A percentile compares a stretch with the other conserved stretches of the same genome.
phyloP scores from a whole-genome alignment of 37 sponge, comb jelly and placozoan species.

The Halisarca cf. caerulea region DNA sequence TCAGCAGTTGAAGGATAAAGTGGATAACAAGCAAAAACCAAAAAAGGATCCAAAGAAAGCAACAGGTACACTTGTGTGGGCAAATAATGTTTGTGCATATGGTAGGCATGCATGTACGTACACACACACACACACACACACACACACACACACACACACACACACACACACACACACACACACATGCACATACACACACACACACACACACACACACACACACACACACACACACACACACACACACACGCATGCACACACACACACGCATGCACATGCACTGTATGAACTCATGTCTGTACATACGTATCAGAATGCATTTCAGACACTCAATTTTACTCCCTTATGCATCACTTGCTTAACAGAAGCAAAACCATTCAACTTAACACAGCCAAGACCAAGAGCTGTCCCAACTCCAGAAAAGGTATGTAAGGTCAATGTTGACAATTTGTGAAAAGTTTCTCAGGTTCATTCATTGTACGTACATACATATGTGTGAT shows the following conservation, averaged over 20 bases:
- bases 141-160: not conserved
- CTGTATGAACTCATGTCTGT: not conserved
- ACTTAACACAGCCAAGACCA: constrained; percentile 83
- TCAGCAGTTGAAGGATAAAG: constrained; percentile 45
- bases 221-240: not conserved
- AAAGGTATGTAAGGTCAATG: constrained; percentile 38
- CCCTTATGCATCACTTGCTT: not conserved
- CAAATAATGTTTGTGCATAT: too few species aligned
- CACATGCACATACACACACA: not conserved
- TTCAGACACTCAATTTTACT: not conserved
- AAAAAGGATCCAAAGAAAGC: constrained; percentile 8
- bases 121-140: not conserved
- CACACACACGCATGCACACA: not conserved
- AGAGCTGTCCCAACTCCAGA: constrained; percentile 76
- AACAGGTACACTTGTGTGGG: constrained; percentile 73
- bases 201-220: not conserved
- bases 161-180: not conserved
- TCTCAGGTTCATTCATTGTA: not conserved
- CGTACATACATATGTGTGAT: not conserved
- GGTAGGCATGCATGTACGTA: not conserved
- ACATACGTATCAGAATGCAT: constrained; percentile 10
- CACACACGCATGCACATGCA: not conserved
- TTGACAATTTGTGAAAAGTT: constrained; percentile 72
- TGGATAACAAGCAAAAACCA: constrained; percentile 47
- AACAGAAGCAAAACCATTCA: constrained; percentile 77